Base-by-base conservation (phyloP, 1,140 invertebrate genomes). In the Euwallacea fornicatus region DNA sequence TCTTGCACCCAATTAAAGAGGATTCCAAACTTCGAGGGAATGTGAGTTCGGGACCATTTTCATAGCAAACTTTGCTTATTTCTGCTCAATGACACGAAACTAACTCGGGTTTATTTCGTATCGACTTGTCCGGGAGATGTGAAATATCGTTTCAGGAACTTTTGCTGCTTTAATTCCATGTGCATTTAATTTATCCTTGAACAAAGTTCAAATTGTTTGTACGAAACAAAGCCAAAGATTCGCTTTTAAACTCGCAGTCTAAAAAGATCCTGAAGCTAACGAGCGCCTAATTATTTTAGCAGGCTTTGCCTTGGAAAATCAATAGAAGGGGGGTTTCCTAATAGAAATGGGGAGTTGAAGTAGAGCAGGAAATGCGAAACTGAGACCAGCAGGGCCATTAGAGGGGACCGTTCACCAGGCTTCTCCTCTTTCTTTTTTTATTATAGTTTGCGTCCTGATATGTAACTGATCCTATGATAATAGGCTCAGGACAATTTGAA, bases 21-120 rank as follows among this genome's bases (percentile, higher is more conserved):
- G 64, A 66, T 66, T 55, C 43, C 7, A 66, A 66, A 66, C 64
- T 66, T 66, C 42, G 50, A 13, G 50, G 50, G 56, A 56, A 66
- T 66, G 47, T 50, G 21, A 33, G 21, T 33, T 33, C 4, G 21
- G 21, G 21, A 33, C 21, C 21, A 64, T 64, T 64, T 64, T 64
- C 41, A 64, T 41, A 41, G 16, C 15, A 64, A 64, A 41, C 15
- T 59, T 64, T 53, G 46, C 13, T 50, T 64, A 64, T 64, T 64
- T 21, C 16, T n/a, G 33, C 13, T 64, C 16, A 13, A 64, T 64
- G 62, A 42, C 13, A 10, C 44, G 62, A 47, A 50, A 64, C 7
- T 64, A 64, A 64, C 16, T 33, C 47, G 43, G 15, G 9, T 64
- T 53, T 64, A 64, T 64, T 64, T 64, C 21, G 62, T 64, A 16